Evolutionary conservation across 1,140 invertebrate genomes (phyloP).

Genomic region (Colletes latitarsis): DNA sequence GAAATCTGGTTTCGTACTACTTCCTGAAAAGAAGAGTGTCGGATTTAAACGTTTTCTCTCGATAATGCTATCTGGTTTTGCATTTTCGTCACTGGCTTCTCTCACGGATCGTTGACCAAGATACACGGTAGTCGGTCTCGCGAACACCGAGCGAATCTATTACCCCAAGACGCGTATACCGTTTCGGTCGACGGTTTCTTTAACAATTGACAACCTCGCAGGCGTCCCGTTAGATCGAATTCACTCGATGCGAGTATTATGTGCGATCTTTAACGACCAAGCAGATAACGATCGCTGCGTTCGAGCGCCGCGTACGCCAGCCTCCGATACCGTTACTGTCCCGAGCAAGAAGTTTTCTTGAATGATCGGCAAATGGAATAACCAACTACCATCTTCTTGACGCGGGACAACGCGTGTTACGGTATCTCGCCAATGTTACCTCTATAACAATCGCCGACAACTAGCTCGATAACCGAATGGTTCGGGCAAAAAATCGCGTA

Average conservation of each 20-base stretch:
- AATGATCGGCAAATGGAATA: slow-evolving; percentile 30
- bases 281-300: slow-evolving; percentile 73
- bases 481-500: too few relatives aligned
- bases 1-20: too few relatives aligned
- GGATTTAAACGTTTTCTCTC: background rate
- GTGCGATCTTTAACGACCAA: slow-evolving; percentile 58
- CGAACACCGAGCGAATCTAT: slow-evolving; percentile 45
- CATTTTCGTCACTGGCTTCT: slow-evolving; percentile 14
- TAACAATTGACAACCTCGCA: slow-evolving; percentile 57
- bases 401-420: slow-evolving; percentile 6
- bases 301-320: slow-evolving; percentile 57
- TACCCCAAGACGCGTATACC: slow-evolving; percentile 37
- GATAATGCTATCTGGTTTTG: slow-evolving; percentile 6
- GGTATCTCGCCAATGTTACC: slow-evolving; percentile 2
- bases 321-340: slow-evolving; percentile 57
- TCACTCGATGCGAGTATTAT: slow-evolving; percentile 52
- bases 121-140: slow-evolving; percentile 7
- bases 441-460: background rate
- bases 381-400: slow-evolving; percentile 20
- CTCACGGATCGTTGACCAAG: slow-evolving; percentile 31
- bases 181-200: slow-evolving; percentile 45
- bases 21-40: too few relatives aligned
- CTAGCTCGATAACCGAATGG: background rate
- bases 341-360: slow-evolving; percentile 34
- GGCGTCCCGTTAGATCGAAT: slow-evolving; percentile 60